These are phyloP conservation scores for Taxidea taxus DNA, from an alignment of 2,113 vertebrate species.

Conservation along the genomic window DNA sequence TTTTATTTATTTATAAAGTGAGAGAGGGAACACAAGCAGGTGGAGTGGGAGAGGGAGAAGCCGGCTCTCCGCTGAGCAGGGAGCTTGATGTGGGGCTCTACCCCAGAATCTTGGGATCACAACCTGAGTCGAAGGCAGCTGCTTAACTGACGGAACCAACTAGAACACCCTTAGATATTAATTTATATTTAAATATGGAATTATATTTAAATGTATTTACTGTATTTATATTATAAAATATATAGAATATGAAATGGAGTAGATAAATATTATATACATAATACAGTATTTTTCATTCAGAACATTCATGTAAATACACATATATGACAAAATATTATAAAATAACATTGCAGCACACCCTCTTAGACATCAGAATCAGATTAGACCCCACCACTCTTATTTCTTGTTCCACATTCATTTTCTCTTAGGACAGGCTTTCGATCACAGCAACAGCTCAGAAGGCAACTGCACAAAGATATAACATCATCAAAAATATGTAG, in stretches of 20 bases:
- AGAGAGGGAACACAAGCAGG: no score
- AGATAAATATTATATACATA: background rate
- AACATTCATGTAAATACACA: background rate
- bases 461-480: background rate
- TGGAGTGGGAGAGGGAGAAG: no score
- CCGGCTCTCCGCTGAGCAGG: no score
- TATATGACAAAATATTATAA: background rate
- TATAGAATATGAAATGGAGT: background rate
- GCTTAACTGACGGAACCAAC: no score
- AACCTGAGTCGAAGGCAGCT: no score
- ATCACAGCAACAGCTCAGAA: background rate
- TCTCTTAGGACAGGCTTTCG: background rate
- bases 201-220: background rate
- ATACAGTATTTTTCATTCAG: background rate
- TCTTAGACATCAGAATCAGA: background rate
- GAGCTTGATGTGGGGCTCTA: no score
- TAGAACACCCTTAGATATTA: background rate
- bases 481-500: background rate
- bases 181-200: background rate
- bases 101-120: no score
- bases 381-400: background rate
- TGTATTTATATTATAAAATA: background rate
- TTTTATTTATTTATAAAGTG: no score
- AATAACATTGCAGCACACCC: background rate
- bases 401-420: background rate